Evolutionary conservation across 2,797 vertebrate genomes (phyloP).

Genomic region (Acanthopagrus latus): DNA sequence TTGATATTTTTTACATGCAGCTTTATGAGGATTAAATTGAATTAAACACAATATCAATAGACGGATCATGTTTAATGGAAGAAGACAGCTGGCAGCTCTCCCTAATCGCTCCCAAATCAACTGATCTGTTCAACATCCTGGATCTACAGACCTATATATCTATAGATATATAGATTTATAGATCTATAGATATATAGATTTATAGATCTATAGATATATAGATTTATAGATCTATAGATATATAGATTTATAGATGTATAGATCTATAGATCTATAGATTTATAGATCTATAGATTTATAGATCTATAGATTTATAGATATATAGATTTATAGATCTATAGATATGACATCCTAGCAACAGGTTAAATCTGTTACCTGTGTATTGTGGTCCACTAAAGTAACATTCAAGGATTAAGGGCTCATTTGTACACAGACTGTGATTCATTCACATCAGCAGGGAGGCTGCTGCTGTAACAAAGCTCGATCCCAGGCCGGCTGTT

Average conservation of each 20-base stretch:
- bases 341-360: not conserved
- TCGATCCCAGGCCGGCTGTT: constrained; percentile 2
- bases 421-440: constrained; percentile 12
- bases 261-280: no score
- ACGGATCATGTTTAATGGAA: constrained; percentile 16
- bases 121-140: constrained; percentile 26
- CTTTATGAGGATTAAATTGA: constrained; percentile 35
- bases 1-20: constrained; percentile 10
- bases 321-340: no score
- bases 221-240: no score
- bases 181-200: no score
- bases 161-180: no score
- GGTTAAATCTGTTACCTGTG: not conserved
- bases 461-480: not conserved
- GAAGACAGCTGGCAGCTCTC: constrained; percentile 26
- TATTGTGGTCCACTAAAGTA: not conserved
- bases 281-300: no score
- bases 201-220: no score
- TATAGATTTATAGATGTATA: no score
- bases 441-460: constrained; percentile 17
- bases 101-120: not conserved
- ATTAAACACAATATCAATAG: constrained; percentile 15
- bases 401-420: constrained; percentile 15
- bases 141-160: no score
- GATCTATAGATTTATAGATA: no score